phyloP scores from a whole-genome alignment of 2,888 invertebrate genomes.

The Pyrgus malvae region DNA sequence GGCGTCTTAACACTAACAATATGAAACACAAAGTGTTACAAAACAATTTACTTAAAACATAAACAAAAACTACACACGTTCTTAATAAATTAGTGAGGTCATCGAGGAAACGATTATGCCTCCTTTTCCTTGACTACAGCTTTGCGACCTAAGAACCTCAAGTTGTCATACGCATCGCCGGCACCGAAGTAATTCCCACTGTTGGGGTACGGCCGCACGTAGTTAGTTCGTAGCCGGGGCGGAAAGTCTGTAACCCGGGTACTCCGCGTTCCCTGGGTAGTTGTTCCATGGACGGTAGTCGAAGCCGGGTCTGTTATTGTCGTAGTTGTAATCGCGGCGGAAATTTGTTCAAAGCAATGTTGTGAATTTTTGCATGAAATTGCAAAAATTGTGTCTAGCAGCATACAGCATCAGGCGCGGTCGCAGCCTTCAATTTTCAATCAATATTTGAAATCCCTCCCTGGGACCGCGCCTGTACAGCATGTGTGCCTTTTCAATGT shows the following conservation, averaged over 20 bases:
- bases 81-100: neutral
- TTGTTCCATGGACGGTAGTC: conserved; percentile 33
- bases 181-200: conserved; percentile 60
- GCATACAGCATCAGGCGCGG: no score
- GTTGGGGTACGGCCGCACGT: conserved; percentile 43
- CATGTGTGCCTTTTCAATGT: no score
- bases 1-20: neutral
- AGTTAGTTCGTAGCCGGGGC: conserved; percentile 42
- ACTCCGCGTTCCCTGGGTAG: conserved; percentile 39
- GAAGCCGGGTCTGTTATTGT: conserved; percentile 47
- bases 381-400: no score
- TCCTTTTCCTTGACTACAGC: conserved; percentile 54
- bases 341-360: no score
- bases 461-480: no score
- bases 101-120: conserved; percentile 40
- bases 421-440: no score
- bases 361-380: no score
- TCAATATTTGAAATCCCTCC: no score
- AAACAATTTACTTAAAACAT: neutral
- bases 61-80: neutral
- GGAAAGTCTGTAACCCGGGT: conserved; percentile 44
- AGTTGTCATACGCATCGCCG: conserved; percentile 59
- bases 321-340: no score
- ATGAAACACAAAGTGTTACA: neutral
- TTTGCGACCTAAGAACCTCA: conserved; percentile 57